Evolutionary conservation across 1,140 invertebrate genomes (phyloP), one percentile per base, ranked within the genome.

Genomic region (Lepidotrigona ventralis): DNA sequence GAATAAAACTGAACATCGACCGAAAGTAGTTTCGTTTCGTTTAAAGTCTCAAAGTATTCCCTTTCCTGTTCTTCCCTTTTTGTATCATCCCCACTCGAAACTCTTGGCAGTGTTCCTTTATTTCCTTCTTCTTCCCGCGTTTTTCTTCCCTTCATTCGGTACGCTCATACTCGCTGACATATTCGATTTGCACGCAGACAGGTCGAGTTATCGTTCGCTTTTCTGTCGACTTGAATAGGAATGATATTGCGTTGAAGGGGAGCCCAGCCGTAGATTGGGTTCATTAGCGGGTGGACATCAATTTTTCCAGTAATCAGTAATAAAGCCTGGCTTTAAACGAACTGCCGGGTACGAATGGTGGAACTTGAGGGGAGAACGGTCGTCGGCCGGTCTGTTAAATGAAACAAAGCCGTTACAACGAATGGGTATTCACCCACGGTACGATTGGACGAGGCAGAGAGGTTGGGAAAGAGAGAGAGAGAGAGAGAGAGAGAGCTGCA

Each of bases 341-440:
- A 88, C 88, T 87, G 82, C 80, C 90, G 79, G 77, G 78, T 82
- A 86, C 88, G 85, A 90, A 90, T 80, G 78, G 82, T 69, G 77
- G 58, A 76, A 79, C 76, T 81, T 76, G 88, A 81, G 85, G 87
- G 86, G 85, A 79, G 83, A 90, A 88, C 82, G 84, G 81, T 86
- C 88, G 90, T 84, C 86, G 89, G 79, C 85, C 83, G 90, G 90
- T 90, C 88, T 90, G 91, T 92, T 92, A 92, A 92, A 91, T 92
- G 91, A 92, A 92, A 92, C 90, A 91, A 92, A 91, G 91, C 91
- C 90, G 88, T 91, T 91, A 92, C 91, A 92, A 92, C 90, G 90
- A 92, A 92, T 91, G 91, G 90, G 86, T 91, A 91, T 92, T 90
- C 90, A 89, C 86, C 85, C 85, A 71, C 84, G 77, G 89, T 83